A percentile compares a stretch with the other conserved stretches of the same genome.
Conservation (phyloP, 2,797 vertebrate species). For the Anabacerthia variegaticeps region DNA sequence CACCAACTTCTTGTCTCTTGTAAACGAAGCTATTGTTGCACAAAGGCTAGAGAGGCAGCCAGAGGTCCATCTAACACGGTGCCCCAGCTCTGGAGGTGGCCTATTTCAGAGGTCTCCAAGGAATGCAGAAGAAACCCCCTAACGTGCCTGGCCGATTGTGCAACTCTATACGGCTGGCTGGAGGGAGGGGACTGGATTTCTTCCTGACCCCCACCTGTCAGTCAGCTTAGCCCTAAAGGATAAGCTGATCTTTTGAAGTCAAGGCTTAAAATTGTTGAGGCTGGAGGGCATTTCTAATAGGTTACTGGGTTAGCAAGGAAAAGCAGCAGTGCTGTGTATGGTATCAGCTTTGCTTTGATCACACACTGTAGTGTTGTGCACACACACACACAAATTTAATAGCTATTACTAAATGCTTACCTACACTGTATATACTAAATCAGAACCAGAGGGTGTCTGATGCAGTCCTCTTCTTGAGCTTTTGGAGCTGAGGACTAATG, state of each 20-base stretch:
- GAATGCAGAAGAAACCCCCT: constrained; percentile 1
- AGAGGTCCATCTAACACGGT: neutral
- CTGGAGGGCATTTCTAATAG: constrained; percentile 28
- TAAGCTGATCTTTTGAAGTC: constrained; percentile 53
- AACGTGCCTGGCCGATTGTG: neutral
- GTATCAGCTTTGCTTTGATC: constrained; percentile 23
- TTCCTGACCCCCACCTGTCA: neutral
- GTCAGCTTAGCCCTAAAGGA: neutral
- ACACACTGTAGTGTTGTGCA: neutral
- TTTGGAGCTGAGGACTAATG: neutral
- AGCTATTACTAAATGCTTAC: neutral
- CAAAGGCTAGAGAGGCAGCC: neutral
- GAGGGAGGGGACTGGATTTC: neutral
- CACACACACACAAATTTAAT: neutral
- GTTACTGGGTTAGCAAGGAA: constrained; percentile 19
- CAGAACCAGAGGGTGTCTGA: neutral
- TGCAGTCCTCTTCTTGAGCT: neutral
- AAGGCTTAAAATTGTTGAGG: constrained; percentile 31
- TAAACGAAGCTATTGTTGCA: neutral
- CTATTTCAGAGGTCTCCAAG: neutral
- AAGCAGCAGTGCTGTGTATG: neutral
- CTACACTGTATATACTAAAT: neutral
- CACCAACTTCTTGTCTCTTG: neutral
- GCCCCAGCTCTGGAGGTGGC: neutral
- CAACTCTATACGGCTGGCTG: neutral